These are phyloP conservation scores for Echinops telfairi DNA, from an alignment of 2,113 vertebrate genomes.

Conservation along the genomic window DNA sequence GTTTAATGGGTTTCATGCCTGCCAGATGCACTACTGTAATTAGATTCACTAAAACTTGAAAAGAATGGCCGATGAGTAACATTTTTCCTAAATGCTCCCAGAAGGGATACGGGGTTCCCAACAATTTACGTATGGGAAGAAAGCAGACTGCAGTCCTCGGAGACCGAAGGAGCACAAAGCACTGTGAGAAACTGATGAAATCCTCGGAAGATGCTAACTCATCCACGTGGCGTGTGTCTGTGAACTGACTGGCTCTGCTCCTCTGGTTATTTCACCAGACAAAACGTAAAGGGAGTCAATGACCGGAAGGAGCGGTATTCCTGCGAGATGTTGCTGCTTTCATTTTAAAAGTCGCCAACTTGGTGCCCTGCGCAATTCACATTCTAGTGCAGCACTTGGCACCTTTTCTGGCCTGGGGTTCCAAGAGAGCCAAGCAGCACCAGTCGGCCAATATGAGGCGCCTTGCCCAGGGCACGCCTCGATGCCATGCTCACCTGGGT, in stretches of 20 bases:
- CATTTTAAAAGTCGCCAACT: background rate
- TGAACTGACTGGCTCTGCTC: background rate
- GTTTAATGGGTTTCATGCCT: slow-evolving; percentile 68
- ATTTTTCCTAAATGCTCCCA: slow-evolving; percentile 65
- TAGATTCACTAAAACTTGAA: slow-evolving; percentile 73
- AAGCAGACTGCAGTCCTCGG: background rate
- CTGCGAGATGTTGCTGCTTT: background rate
- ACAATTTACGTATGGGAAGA: slow-evolving; percentile 43
- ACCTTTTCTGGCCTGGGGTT: slow-evolving; percentile 3
- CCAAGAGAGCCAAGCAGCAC: background rate
- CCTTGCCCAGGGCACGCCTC: background rate
- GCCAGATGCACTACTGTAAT: slow-evolving; percentile 67
- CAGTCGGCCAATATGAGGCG: background rate
- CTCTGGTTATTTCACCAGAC: background rate
- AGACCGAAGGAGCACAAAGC: background rate
- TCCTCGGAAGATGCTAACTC: background rate
- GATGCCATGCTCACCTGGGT: background rate
- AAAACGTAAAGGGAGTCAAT: slow-evolving; percentile 37
- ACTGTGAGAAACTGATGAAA: slow-evolving; percentile 44
- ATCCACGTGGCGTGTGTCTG: background rate
- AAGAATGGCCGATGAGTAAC: slow-evolving; percentile 71
- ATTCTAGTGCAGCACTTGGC: background rate
- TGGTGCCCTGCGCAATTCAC: background rate
- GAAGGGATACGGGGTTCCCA: slow-evolving; percentile 65
- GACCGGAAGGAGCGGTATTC: background rate